Evolutionary conservation across 1,140 invertebrate genomes (phyloP), one percentile per base, ranked within the genome.

Genomic region (Charaxes varanes): DNA sequence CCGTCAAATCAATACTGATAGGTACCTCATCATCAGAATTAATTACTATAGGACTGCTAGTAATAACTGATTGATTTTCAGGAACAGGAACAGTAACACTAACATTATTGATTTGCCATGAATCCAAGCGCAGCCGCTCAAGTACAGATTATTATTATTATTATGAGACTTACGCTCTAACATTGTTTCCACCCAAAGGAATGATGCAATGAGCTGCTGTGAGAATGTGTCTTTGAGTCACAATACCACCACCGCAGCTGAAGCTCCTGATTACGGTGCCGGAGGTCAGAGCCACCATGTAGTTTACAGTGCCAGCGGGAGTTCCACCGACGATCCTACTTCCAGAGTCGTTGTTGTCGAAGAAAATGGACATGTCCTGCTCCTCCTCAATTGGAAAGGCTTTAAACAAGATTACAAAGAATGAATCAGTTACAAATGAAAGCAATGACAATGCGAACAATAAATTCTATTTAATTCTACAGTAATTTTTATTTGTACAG

Each of bases 161-260:
- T 6, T 23, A 10, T 6, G 10, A 23, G 5, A 2, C 7, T n/a
- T 23, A n/a, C 2, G 4, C 7, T 23, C 10, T 23, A 23, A 2
- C 10, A 23, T 28, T 28, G 14, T 15, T 28, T 3, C 27, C 27
- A 4, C 27, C 27, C 1, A 10, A 12, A 15, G 27, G 12, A 5
- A n/a, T 37, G 3, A 74, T 61, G 16, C 77, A 81, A 18, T 81
- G 77, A 4, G 72, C 77, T 0, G 72, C 77, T 0, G 73, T 81
- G 3, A 81, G 37, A 0, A 77, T 34, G 10, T 54, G 57, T 2
- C 63, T 36, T 6, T 23, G 36, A 7, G 50, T 46, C 7, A 81
- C 22, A 2, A 81, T 15, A 1, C 72, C 71, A 2, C 53, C 73
- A 5, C 74, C 73, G 35, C 77, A 81, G 4, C 66, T 0, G 36